These are phyloP conservation scores for Meriones psammophilus DNA, from an alignment of 2,797 vertebrate species.

Conservation along the genomic window DNA sequence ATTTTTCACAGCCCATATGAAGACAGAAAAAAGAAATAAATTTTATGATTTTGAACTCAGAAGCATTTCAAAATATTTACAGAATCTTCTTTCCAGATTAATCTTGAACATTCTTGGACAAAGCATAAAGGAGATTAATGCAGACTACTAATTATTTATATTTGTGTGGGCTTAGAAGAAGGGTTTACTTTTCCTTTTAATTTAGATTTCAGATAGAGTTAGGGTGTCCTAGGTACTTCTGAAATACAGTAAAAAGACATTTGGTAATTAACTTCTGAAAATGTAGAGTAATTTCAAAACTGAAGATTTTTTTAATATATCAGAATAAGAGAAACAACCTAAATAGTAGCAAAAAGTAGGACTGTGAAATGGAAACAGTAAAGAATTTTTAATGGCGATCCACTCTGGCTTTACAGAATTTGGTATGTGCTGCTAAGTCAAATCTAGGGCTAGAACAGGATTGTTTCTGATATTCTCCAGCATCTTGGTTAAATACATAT, in stretches of 20 bases:
- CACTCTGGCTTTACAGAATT: neutral
- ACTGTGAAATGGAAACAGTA: neutral
- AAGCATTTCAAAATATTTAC: neutral
- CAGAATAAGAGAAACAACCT: neutral
- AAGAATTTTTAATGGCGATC: neutral
- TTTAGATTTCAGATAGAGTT: neutral
- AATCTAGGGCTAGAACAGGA: rapidly evolving
- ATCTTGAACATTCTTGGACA: neutral
- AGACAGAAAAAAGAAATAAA: neutral
- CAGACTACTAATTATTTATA: neutral
- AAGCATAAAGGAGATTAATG: neutral
- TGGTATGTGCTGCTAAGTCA: neutral
- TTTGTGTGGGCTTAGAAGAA: rapidly evolving
- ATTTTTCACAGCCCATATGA: neutral
- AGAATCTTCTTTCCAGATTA: neutral
- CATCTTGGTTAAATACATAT: neutral
- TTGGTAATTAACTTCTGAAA: neutral
- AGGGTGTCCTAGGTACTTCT: neutral
- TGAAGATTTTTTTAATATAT: neutral
- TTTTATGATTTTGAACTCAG: rapidly evolving
- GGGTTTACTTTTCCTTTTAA: neutral
- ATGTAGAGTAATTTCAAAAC: neutral
- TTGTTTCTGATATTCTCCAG: neutral
- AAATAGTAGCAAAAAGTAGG: neutral
- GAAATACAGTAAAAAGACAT: neutral